Evolutionary conservation across 2,888 invertebrate genomes (phyloP), one percentile per base, ranked within the genome.

Genomic region (Homarus gammarus): DNA sequence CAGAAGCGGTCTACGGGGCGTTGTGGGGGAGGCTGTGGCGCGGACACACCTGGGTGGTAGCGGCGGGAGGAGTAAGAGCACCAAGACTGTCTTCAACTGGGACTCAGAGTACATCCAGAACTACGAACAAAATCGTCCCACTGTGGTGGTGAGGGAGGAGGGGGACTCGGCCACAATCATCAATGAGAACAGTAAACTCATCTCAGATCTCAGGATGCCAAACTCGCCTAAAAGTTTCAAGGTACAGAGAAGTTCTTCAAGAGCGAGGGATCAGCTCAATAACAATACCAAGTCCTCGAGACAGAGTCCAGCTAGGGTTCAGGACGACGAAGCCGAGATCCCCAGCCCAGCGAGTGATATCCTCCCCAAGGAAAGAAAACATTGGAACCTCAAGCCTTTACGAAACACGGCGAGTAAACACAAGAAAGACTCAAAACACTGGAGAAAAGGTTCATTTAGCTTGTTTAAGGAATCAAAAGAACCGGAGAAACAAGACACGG

Each of bases 331-430:
- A 22, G 27, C 33, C 33, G 27, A 36, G 1, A 18, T 31, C 38
- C n/a, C 44, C 27, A 44, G 22, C 36, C 56, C 77, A 18, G 72
- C 51, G 22, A 22, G 18, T 56, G 73, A 73, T 27, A 33, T 78
- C 27, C 51, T 38, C 15, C 36, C 33, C 68, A 77, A 78, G 68
- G 85, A 86, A 27, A 49, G 70, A 51, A 64, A 44, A 36, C 78
- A 56, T 36, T 86, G 85, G 85, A 78, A 40, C 49, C 78, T 86
- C 44, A 78, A 70, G 70, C 85, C 85, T 22, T 78, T 86, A 15
- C 85, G 78, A 18, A 36, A 33, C 51, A 49, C 56, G 0, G 36
- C 73, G 6, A 27, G 56, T 33, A 78, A 68, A 38, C 85, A 86
- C 51, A 82, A 82, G 61, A 78, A 78, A 36, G 78, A 86, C 49